Evolutionary conservation across 2,113 vertebrate species (phyloP).

Genomic region (Cygnus buccinator): DNA sequence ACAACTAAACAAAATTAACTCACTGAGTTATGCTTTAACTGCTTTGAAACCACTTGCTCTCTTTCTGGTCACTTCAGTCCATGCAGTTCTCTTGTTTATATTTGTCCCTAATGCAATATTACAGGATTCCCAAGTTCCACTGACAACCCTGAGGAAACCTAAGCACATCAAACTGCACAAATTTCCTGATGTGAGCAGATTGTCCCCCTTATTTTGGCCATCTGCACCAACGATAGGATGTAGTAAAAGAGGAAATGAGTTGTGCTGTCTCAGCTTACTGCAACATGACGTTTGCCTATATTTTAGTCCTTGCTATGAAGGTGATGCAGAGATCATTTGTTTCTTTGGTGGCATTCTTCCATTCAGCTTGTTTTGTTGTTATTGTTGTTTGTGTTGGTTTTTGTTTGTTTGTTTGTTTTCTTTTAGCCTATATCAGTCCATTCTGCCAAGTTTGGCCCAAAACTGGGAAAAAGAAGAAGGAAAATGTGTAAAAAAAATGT

Average conservation of each 20-base stretch:
- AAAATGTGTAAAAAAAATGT: background rate
- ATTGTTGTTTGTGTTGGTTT: background rate
- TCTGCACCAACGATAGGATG: background rate
- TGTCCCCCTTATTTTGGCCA: background rate
- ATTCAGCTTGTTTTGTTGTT: background rate
- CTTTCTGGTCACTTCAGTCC: background rate
- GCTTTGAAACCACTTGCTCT: background rate
- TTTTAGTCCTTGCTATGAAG: background rate
- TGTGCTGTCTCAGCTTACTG: background rate
- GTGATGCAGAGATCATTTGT: background rate
- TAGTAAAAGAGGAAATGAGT: background rate
- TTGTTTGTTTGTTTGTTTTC: background rate
- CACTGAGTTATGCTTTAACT: background rate
- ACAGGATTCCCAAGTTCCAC: background rate
- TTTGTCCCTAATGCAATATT: background rate
- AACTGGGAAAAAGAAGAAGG: background rate
- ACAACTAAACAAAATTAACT: background rate
- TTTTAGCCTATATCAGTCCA: background rate
- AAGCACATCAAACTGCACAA: background rate
- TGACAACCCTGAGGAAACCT: background rate
- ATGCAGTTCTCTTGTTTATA: background rate
- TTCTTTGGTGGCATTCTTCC: background rate
- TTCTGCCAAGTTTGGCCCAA: background rate
- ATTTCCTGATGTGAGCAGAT: background rate
- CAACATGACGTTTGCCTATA: background rate